Evolutionary conservation across 2,113 vertebrate species (phyloP).

Genomic region (Hypomesus transpacificus): DNA sequence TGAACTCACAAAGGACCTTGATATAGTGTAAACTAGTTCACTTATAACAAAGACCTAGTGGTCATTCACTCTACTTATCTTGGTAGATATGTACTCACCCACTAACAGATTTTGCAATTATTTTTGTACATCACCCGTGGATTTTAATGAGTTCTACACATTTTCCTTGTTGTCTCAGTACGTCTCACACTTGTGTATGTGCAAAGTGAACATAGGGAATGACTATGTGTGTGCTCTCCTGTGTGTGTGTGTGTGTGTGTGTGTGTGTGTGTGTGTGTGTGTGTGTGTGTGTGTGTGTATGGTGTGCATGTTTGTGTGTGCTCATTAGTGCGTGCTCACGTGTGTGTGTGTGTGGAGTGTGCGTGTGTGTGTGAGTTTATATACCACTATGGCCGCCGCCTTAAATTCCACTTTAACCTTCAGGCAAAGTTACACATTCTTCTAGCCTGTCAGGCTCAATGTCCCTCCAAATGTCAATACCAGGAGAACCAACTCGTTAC

Average conservation of each 20-base stretch:
- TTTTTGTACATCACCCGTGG: too few species aligned
- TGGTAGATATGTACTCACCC: too few species aligned
- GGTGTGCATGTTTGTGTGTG: neutral
- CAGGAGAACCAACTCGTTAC: slow-evolving; percentile 21
- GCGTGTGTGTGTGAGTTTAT: neutral
- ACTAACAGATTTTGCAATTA: too few species aligned
- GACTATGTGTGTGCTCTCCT: too few species aligned
- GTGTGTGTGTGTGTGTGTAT: neutral
- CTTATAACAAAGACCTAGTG: too few species aligned
- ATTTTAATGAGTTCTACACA: too few species aligned
- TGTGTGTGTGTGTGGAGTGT: neutral
- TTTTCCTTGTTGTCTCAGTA: too few species aligned
- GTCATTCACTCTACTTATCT: too few species aligned
- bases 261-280: neutral
- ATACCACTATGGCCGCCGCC: neutral
- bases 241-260: neutral
- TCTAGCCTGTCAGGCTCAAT: slow-evolving; percentile 20
- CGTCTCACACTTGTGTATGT: too few species aligned
- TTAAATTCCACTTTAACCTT: slow-evolving; percentile 15
- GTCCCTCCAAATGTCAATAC: slow-evolving; percentile 36
- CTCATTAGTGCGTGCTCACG: neutral
- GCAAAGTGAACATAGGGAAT: neutral
- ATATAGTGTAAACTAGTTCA: too few species aligned
- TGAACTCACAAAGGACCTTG: too few species aligned
- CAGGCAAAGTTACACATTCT: neutral